These are phyloP conservation scores for Phania funesta DNA, from an alignment of 2,888 invertebrate species.

Conservation along the genomic window DNA sequence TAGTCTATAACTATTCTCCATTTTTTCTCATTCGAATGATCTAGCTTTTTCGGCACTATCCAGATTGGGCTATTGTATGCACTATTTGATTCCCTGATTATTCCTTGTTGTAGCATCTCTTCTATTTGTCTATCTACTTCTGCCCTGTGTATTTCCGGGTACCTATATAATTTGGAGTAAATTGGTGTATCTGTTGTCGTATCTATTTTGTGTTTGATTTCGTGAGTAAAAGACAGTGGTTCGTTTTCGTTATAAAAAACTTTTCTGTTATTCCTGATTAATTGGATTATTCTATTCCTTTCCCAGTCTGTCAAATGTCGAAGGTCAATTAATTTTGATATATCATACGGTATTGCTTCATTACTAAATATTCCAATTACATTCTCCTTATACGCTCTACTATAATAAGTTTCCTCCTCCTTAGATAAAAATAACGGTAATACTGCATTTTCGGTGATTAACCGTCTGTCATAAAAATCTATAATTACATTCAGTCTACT, in stretches of 20 bases:
- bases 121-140: constrained; percentile 12
- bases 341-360: neutral
- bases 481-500: neutral
- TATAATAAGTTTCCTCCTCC: neutral
- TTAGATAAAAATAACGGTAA: neutral
- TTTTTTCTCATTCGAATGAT: neutral
- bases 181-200: neutral
- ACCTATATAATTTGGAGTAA: too few species aligned
- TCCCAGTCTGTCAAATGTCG: neutral
- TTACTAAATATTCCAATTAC: neutral
- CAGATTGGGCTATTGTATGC: neutral
- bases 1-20: neutral
- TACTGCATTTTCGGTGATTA: neutral
- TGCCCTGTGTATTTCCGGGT: constrained; percentile 1
- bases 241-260: constrained; percentile 3
- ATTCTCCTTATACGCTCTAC: neutral
- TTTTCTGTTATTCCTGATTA: neutral
- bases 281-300: neutral
- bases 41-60: neutral
- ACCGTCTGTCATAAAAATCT: neutral
- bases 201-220: constrained; percentile 3
- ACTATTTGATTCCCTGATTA: constrained; percentile 7
- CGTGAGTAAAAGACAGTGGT: neutral
- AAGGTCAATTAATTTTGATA: neutral
- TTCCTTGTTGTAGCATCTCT: constrained; percentile 1